Conservation (phyloP, 2,113 vertebrate species). For the Oplegnathus fasciatus region DNA sequence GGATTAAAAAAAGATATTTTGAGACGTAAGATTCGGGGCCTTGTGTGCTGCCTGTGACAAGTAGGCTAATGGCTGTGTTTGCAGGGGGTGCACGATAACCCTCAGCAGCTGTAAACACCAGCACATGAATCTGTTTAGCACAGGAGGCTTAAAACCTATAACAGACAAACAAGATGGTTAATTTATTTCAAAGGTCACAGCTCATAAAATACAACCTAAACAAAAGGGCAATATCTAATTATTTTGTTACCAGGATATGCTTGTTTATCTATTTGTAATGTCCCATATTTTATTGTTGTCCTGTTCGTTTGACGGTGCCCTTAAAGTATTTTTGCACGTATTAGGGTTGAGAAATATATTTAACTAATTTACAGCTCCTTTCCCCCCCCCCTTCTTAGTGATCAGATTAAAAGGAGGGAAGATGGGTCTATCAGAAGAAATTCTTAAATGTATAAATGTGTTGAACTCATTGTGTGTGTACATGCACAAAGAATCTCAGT, state of each 20-base stretch:
- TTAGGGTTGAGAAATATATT: background rate
- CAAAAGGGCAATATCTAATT: background rate
- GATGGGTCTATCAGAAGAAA: background rate
- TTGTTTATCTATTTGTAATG: background rate
- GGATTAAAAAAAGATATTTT: background rate
- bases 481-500: conserved; percentile 26
- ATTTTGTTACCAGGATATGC: conserved; percentile 6
- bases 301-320: background rate
- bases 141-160: conserved; percentile 39
- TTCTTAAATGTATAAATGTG: conserved; percentile 10
- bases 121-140: conserved; percentile 36
- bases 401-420: background rate
- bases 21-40: conserved; percentile 34
- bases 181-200: conserved; percentile 9
- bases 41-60: conserved; percentile 55
- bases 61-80: conserved; percentile 34
- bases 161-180: conserved; percentile 12
- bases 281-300: background rate
- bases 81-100: conserved; percentile 7
- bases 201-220: conserved; percentile 1
- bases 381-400: background rate
- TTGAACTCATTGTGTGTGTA: conserved; percentile 26
- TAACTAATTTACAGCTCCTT: background rate
- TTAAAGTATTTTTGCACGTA: conserved; percentile 9
- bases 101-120: conserved; percentile 52